Percentiles rank a stretch among this genome's conserved stretches.
Evolutionary conservation across 2,888 invertebrate genomes (phyloP).

Genomic region (Platerodrilus igneus): DNA sequence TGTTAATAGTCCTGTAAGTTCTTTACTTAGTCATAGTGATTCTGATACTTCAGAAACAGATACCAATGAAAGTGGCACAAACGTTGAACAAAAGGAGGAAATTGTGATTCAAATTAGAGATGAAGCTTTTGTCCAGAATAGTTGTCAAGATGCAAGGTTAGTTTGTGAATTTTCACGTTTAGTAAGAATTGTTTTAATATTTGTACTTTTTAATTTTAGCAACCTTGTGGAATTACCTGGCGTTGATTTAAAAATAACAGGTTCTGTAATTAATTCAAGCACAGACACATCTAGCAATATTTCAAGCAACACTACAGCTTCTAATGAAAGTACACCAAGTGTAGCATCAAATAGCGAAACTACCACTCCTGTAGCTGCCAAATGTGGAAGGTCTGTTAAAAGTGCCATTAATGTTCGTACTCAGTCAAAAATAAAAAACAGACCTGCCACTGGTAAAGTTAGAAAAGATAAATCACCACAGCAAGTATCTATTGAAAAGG

Average conservation of each 20-base stretch:
- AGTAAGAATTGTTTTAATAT: too few relatives aligned
- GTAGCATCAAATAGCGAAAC: conserved; percentile 25
- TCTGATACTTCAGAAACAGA: conserved; percentile 16
- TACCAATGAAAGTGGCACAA: conserved; percentile 39
- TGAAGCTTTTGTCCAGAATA: conserved; percentile 1
- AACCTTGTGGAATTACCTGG: neutral
- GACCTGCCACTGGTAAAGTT: conserved; percentile 42
- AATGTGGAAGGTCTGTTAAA: conserved; percentile 45
- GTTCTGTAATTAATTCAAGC: conserved; percentile 6
- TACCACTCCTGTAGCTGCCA: conserved; percentile 19
- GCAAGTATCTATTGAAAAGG: conserved; percentile 53
- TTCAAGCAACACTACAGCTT: conserved; percentile 30
- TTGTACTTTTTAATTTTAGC: too few relatives aligned
- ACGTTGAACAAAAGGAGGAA: conserved; percentile 17
- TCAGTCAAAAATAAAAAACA: conserved; percentile 54
- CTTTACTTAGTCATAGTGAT: conserved; percentile 37
- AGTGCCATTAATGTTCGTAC: conserved; percentile 52
- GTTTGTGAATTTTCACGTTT: too few relatives aligned
- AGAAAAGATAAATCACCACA: conserved; percentile 49
- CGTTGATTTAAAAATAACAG: conserved; percentile 20
- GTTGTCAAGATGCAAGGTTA: conserved; percentile 8
- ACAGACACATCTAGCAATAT: conserved; percentile 33
- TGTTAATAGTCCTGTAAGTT: conserved; percentile 55
- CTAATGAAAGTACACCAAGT: conserved; percentile 25
- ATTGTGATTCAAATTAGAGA: conserved; percentile 1